A percentile compares a stretch with the other conserved stretches of the same genome.
Evolutionary conservation across 2,797 vertebrate genomes (phyloP).

Genomic region (Halcyon chelicuti): DNA sequence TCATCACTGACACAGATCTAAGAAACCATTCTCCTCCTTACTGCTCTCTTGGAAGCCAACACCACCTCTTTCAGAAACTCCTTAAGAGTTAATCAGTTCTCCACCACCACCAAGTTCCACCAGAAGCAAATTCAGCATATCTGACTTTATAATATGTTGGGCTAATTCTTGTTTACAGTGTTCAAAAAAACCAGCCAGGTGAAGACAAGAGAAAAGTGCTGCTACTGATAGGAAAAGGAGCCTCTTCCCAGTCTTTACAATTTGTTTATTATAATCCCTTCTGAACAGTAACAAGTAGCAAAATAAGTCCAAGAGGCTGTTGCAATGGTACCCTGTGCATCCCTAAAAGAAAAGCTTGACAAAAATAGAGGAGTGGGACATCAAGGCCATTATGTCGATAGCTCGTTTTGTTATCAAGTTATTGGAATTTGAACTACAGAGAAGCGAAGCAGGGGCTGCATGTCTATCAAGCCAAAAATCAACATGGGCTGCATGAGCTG

Average conservation of each 20-base stretch:
- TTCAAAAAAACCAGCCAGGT: background rate
- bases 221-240: background rate
- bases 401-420: background rate
- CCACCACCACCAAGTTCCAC: background rate
- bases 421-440: background rate
- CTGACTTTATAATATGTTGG: background rate
- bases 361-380: background rate
- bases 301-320: background rate
- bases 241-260: background rate
- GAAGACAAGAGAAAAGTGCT: background rate
- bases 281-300: background rate
- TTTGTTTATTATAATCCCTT: background rate
- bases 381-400: background rate
- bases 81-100: background rate
- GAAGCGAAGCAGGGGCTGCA: background rate
- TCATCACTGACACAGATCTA: background rate
- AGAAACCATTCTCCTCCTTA: background rate
- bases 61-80: background rate
- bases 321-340: background rate
- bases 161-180: background rate
- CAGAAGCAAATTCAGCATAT: background rate
- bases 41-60: background rate
- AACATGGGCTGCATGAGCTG: background rate
- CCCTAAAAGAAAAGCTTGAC: background rate
- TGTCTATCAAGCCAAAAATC: slow-evolving; percentile 20